phyloP scores from a whole-genome alignment of 2,113 vertebrate species.

The Menura novaehollandiae region DNA sequence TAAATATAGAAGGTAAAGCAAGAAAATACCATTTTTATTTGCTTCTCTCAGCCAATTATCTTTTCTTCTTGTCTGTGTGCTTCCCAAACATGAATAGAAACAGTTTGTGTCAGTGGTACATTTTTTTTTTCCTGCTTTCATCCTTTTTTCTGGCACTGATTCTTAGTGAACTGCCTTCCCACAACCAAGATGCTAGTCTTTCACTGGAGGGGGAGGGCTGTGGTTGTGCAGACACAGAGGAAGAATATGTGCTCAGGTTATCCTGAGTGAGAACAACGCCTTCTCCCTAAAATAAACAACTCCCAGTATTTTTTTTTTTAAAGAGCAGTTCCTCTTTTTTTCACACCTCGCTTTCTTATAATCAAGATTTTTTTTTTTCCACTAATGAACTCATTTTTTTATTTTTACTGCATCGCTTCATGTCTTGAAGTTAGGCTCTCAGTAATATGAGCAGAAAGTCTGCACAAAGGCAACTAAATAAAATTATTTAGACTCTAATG shows the following conservation, averaged over 20 bases:
- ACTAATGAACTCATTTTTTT: not conserved
- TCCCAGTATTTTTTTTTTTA: no score
- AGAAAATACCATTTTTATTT: slow-evolving; percentile 62
- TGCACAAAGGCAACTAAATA: not conserved
- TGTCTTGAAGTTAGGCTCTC: not conserved
- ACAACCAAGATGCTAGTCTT: slow-evolving; percentile 56
- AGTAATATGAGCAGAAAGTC: not conserved
- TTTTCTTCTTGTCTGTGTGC: slow-evolving; percentile 58
- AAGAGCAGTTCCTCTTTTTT: slow-evolving; percentile 39
- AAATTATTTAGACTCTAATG: not conserved
- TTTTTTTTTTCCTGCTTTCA: slow-evolving; percentile 36
- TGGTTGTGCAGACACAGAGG: slow-evolving; percentile 6
- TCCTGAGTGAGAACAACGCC: slow-evolving; percentile 71
- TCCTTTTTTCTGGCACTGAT: slow-evolving; percentile 58
- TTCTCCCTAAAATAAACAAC: slow-evolving; percentile 76
- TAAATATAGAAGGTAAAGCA: slow-evolving; percentile 56
- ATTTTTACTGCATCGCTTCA: not conserved
- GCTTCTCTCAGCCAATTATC: slow-evolving; percentile 53
- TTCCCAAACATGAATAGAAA: slow-evolving; percentile 67
- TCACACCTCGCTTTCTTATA: slow-evolving; percentile 28
- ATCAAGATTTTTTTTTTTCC: not conserved
- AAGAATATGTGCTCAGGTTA: slow-evolving; percentile 65
- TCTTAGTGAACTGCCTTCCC: slow-evolving; percentile 57
- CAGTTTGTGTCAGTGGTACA: slow-evolving; percentile 58
- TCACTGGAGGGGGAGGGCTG: not conserved